Conservation (phyloP, 2,113 vertebrate species). For the Calonectris borealis region DNA sequence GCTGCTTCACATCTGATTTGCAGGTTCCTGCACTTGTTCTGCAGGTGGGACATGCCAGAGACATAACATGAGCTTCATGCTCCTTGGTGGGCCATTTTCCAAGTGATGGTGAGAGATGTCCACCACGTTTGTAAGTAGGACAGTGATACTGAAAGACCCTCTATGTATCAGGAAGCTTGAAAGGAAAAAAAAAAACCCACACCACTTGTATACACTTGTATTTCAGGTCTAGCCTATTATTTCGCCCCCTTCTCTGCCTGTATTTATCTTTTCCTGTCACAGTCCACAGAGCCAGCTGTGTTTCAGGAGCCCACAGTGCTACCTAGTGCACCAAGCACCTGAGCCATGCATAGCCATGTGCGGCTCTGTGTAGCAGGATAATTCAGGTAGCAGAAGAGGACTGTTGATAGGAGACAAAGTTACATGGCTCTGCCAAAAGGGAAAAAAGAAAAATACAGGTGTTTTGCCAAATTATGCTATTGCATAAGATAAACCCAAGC, state of each 20-base stretch:
- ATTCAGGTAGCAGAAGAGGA: background rate
- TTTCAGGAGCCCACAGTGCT: background rate
- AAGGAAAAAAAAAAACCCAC: fast-evolving
- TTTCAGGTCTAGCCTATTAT: background rate
- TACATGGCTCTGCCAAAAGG: background rate
- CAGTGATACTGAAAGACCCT: background rate
- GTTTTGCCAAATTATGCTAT: conserved; percentile 10
- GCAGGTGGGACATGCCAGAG: background rate
- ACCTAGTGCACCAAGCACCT: background rate
- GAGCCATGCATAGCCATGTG: fast-evolving
- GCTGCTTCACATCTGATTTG: background rate
- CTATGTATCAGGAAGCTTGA: background rate
- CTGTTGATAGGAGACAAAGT: background rate
- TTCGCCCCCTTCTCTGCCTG: background rate
- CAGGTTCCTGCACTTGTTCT: background rate
- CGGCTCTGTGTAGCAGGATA: background rate
- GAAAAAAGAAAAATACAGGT: background rate
- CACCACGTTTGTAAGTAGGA: background rate
- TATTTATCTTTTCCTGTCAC: background rate
- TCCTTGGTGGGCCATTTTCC: background rate
- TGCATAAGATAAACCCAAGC: background rate
- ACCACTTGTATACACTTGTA: fast-evolving
- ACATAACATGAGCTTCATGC: background rate
- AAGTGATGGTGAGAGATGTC: background rate
- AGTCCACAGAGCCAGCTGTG: background rate